Percentiles rank a stretch among this genome's conserved stretches.
Conservation (phyloP, 2,888 invertebrate species). For the Timema podura region DNA sequence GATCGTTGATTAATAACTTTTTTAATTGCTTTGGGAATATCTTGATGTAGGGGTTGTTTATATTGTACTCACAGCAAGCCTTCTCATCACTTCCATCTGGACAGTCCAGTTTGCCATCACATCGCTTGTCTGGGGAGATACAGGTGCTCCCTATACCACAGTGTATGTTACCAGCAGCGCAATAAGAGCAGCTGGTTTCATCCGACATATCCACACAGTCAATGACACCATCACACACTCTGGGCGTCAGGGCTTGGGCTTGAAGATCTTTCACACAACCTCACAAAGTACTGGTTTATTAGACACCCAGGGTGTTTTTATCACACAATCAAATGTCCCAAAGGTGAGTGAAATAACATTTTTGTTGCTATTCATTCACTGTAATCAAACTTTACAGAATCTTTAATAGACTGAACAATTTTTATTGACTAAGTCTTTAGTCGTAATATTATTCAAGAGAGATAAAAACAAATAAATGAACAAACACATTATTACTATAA, state of each 20-base stretch:
- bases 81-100: conserved; percentile 83
- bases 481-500: too few relatives aligned
- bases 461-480: too few relatives aligned
- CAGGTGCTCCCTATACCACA: conserved; percentile 73
- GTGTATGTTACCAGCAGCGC: conserved; percentile 65
- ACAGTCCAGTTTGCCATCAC: conserved; percentile 80
- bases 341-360: too few relatives aligned
- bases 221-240: conserved; percentile 80
- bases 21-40: too few relatives aligned
- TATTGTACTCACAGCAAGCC: conserved; percentile 68
- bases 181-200: conserved; percentile 70
- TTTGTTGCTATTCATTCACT: too few relatives aligned
- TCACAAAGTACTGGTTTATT: conserved; percentile 36
- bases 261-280: conserved; percentile 73
- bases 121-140: conserved; percentile 64
- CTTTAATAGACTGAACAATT: too few relatives aligned
- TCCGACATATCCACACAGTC: conserved; percentile 83
- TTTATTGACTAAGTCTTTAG: too few relatives aligned
- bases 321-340: too few relatives aligned
- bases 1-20: too few relatives aligned
- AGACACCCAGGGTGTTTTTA: too few relatives aligned
- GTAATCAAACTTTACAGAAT: too few relatives aligned
- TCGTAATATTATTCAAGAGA: too few relatives aligned
- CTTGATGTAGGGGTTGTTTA: neutral
- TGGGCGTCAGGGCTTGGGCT: conserved; percentile 66